Percentiles rank a stretch among this genome's conserved stretches.
These are phyloP conservation scores for Urocitellus parryii DNA, from an alignment of 2,113 vertebrate species.

Conservation along the genomic window DNA sequence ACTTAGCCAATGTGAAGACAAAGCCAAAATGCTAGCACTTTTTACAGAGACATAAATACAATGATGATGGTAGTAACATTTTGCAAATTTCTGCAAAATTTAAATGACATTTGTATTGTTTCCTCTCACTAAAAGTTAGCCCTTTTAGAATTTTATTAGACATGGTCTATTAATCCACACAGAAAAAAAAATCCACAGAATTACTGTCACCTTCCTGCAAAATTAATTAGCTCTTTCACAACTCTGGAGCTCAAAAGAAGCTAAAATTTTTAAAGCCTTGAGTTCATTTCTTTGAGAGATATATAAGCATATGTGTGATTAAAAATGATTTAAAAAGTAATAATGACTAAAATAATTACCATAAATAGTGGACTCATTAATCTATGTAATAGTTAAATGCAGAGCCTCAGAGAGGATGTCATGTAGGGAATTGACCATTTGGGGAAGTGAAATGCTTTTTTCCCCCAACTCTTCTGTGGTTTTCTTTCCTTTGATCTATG, in stretches of 20 bases:
- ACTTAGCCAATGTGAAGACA: slow-evolving; percentile 3
- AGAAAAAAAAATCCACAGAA: neutral
- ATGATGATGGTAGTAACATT: neutral
- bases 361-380: neutral
- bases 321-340: slow-evolving; percentile 53
- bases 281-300: slow-evolving; percentile 32
- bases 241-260: neutral
- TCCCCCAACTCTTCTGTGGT: neutral
- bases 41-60: neutral
- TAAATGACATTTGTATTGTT: neutral
- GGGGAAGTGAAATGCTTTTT: neutral
- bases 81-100: slow-evolving; percentile 24
- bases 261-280: slow-evolving; percentile 28
- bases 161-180: neutral
- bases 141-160: slow-evolving; percentile 40
- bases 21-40: neutral
- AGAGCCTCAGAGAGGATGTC: neutral
- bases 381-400: neutral
- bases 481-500: neutral
- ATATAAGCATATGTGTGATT: slow-evolving; percentile 49
- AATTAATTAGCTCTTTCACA: slow-evolving; percentile 62
- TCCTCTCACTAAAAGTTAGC: neutral
- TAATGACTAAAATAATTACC: slow-evolving; percentile 36
- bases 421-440: neutral
- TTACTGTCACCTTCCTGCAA: neutral